These are phyloP conservation scores for Spondyliosoma cantharus DNA, from an alignment of 2,797 vertebrate species.

Conservation along the genomic window DNA sequence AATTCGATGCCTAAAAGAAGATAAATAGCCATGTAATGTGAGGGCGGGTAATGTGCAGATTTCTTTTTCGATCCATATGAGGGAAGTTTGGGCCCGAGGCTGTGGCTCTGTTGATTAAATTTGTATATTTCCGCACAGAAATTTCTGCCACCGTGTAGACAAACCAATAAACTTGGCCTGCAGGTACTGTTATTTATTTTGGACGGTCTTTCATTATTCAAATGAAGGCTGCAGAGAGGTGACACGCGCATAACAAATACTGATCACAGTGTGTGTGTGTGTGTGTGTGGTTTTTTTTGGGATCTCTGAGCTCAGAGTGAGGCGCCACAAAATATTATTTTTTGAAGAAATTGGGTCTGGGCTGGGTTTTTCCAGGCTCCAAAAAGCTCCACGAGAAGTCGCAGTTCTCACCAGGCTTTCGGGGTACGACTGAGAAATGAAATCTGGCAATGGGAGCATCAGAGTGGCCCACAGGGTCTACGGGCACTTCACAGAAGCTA, in stretches of 20 bases:
- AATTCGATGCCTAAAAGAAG: neutral
- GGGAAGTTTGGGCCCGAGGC: neutral
- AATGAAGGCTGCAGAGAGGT: neutral
- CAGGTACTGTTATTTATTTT: neutral
- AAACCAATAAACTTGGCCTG: slow-evolving; percentile 1
- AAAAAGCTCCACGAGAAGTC: neutral
- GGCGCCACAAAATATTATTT: neutral
- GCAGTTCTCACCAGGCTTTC: neutral
- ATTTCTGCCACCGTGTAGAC: neutral
- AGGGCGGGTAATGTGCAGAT: slow-evolving; percentile 14
- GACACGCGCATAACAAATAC: too few species aligned
- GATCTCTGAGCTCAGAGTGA: neutral
- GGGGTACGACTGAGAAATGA: neutral
- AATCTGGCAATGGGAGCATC: neutral
- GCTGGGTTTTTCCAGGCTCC: neutral
- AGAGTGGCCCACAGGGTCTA: slow-evolving; percentile 2
- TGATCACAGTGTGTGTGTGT: too few species aligned
- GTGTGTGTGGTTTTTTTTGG: too few species aligned
- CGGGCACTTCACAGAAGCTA: slow-evolving; percentile 1
- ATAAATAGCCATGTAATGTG: slow-evolving; percentile 5
- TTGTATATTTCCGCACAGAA: slow-evolving; percentile 17
- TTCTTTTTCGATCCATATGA: slow-evolving; percentile 5
- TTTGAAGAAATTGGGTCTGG: neutral
- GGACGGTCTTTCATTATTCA: neutral
- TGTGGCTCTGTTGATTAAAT: neutral